These are phyloP conservation scores for Drosophila longiperda DNA, from an alignment of 2,888 invertebrate species.

Conservation along the genomic window DNA sequence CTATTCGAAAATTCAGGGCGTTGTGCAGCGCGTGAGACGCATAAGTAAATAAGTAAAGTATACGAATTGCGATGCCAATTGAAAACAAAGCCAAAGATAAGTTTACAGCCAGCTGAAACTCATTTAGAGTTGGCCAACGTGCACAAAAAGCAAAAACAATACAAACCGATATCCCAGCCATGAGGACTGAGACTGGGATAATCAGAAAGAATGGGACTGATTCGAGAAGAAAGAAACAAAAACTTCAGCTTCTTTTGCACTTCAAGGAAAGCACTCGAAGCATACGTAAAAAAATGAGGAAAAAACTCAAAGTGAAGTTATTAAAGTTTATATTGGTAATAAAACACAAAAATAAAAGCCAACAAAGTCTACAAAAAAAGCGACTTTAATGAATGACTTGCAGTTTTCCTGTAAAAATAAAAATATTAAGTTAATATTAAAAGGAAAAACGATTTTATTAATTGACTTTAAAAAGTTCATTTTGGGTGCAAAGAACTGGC, in stretches of 20 bases:
- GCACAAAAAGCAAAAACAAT: conserved; percentile 10
- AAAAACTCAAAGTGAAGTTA: conserved; percentile 45
- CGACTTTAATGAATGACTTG: not conserved
- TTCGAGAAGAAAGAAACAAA: conserved; percentile 11
- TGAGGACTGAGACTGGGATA: conserved; percentile 13
- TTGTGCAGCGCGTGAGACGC: conserved; percentile 60
- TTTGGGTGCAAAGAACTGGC: not conserved
- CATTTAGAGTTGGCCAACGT: conserved; percentile 55
- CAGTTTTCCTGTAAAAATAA: not conserved
- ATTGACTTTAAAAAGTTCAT: not conserved
- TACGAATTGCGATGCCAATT: conserved; percentile 61
- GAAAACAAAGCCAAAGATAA: conserved; percentile 65
- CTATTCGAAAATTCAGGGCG: conserved; percentile 3
- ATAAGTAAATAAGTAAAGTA: conserved; percentile 52
- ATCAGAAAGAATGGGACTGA: not conserved
- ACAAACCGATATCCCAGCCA: not conserved
- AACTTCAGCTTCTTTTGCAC: conserved; percentile 56
- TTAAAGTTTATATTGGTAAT: conserved; percentile 49
- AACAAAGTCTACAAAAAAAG: not conserved
- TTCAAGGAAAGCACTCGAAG: conserved; percentile 37
- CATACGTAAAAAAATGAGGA: conserved; percentile 31
- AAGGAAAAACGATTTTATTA: not conserved
- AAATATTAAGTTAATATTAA: not conserved
- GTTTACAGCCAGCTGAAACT: conserved; percentile 57
- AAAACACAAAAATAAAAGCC: conserved; percentile 16